These are phyloP conservation scores for Leuctra nigra DNA, from an alignment of 2,888 invertebrate species.

Conservation along the genomic window DNA sequence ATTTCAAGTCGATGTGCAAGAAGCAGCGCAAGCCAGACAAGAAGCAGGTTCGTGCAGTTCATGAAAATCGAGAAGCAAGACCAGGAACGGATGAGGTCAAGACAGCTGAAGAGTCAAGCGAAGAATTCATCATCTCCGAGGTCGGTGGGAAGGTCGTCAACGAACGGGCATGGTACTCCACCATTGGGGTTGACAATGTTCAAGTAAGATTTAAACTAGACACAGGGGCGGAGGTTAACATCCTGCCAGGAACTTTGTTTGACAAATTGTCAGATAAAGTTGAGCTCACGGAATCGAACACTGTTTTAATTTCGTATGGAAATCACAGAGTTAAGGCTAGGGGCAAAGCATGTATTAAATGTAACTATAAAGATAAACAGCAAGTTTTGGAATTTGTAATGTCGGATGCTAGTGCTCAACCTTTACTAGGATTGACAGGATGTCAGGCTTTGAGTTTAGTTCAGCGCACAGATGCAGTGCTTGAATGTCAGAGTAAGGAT, in stretches of 20 bases:
- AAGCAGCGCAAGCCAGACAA: neutral
- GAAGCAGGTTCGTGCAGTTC: neutral
- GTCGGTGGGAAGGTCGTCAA: too few species aligned
- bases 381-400: neutral
- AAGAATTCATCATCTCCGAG: neutral
- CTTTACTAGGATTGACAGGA: neutral
- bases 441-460: neutral
- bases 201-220: neutral
- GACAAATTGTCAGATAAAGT: neutral
- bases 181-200: neutral
- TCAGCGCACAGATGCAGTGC: neutral
- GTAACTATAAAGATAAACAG: neutral
- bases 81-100: neutral
- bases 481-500: neutral
- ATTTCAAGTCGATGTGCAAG: neutral
- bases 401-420: neutral
- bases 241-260: neutral
- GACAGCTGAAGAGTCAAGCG: neutral
- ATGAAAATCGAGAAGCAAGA: neutral
- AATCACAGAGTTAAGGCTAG: neutral
- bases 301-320: neutral
- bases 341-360: neutral
- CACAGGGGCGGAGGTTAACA: neutral
- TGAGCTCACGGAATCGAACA: neutral
- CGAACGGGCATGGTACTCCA: neutral